Conservation (phyloP, 1,140 invertebrate species). For the Panagrolaimus sp. region DNA sequence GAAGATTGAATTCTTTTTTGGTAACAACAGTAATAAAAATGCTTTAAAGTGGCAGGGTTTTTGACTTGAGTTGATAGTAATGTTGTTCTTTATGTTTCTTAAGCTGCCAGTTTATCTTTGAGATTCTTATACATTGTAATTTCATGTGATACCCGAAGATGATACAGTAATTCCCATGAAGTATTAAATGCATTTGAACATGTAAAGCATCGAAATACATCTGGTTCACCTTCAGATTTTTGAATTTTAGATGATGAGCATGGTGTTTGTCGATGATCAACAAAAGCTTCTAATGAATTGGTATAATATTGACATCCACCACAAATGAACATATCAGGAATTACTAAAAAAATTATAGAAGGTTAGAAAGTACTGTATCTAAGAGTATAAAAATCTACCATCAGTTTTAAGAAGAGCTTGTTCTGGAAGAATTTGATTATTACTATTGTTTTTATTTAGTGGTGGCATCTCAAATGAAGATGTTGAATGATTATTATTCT, state of each 20-base stretch:
- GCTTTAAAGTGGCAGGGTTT: background rate
- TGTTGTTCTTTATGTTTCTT: too few relatives aligned
- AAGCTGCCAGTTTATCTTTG: background rate
- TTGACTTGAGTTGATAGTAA: background rate
- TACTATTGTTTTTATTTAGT: too few relatives aligned
- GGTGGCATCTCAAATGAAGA: background rate
- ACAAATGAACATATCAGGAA: conserved; percentile 3
- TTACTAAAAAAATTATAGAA: background rate
- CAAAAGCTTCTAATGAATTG: background rate
- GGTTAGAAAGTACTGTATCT: too few relatives aligned
- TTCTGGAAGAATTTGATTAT: background rate
- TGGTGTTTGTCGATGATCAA: background rate
- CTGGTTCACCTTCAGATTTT: conserved; percentile 1
- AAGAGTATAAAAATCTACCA: too few relatives aligned
- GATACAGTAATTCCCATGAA: conserved; percentile 6
- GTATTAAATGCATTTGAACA: background rate
- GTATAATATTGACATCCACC: background rate
- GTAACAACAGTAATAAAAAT: background rate
- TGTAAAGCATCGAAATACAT: conserved; percentile 10
- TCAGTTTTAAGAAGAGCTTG: background rate
- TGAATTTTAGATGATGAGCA: background rate
- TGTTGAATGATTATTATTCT: too few relatives aligned
- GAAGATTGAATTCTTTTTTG: background rate
- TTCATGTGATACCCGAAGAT: conserved; percentile 10
- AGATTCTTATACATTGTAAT: conserved; percentile 5